Evolutionary conservation across 2,888 invertebrate species (phyloP), one percentile per base, ranked within the genome.

Genomic region (Hydrotaea diabolus): DNA sequence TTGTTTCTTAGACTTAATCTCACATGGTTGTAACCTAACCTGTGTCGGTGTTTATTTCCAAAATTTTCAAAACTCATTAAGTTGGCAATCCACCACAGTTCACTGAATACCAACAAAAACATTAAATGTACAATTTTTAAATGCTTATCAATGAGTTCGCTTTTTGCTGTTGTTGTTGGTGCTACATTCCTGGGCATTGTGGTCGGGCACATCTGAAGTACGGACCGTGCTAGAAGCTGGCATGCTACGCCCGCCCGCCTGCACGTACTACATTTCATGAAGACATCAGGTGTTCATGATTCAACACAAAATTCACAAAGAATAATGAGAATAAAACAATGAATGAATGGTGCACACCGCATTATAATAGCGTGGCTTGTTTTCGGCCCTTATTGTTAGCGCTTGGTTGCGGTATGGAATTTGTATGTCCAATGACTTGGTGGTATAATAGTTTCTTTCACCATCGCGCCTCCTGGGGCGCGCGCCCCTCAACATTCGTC

Each of bases 261-360:
- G n/a, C n/a, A n/a, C n/a, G n/a, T n/a, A n/a, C n/a, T 57, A 59
- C 73, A 62, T 49, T 71, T 80, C 64, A 87, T 86, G 76, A 88
- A 89, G 89, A 89, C 89, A 90, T 90, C 90, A 90, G 90, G 89
- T 90, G 90, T 89, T 90, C 88, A 88, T 90, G 90, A 90, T 89
- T 90, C 89, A 88, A 87, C 90, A 90, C 87, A 89, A 89, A 90
- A 83, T 39, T 87, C 90, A 90, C 87, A 89, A 89, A 90, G 82
- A 21, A 39, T 76, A 69, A 69, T 39, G 31, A 69, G 77, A 83
- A 64, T 79, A 74, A 64, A 76, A 82, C 59, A 64, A 77, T n/a
- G n/a, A n/a, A n/a, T n/a, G n/a, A n/a, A n/a, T 43, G 69, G 43
- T 19, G 17, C 1, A 31, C 59, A 74, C n/a, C n/a, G n/a, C 21